Base-by-base conservation (phyloP, 2,888 invertebrate species). In the Hirtodrosophila histrioides region DNA sequence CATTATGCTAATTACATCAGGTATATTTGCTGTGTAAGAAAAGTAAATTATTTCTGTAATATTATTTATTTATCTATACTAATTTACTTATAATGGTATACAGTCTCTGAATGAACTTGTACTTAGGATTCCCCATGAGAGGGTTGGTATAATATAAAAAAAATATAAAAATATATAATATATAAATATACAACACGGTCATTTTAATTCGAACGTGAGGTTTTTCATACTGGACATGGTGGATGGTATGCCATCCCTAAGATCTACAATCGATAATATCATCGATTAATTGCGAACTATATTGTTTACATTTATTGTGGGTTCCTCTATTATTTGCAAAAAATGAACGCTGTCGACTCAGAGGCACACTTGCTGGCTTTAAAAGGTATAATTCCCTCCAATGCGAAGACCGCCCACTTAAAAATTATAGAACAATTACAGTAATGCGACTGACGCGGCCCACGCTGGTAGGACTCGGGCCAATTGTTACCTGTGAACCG, bases 361-460 rank as follows among this genome's bases (percentile, higher is more conserved):
- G 87, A 89, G 36, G 88, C 91, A 46, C 90, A 91, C 72, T 89
- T 92, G 44, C 76, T 92, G 68, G 92, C 92, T 6, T 71, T 92
- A 9, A 92, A 92, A 86, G 92, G 92, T 90, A 80, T n/a, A 9
- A 23, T 10, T 7, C 7, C 3, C 1, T 2, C 9, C 17, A 17
- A 17, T 17, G 2, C 17, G 2, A 17, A 17, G 2, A 1, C 2
- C 17, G 17, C 17, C 2, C 17, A 1, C 17, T 17, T 17, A 17
- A 17, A 17, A 17, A 17, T 17, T 17, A 17, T 4, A 4, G 9
- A 37, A 2, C 8, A 23, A 37, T 56, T 58, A 2, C 40, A 94
- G 99, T 99, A 51, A 98, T 99, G 98, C 94, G 99, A 77, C 93
- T 99, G 70, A 98, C 98, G 1, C 95, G 97, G 86, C 99, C 99